Evolutionary conservation across 2,888 invertebrate genomes (phyloP), one percentile per base, ranked within the genome.

Genomic region (Augiades crinisus): DNA sequence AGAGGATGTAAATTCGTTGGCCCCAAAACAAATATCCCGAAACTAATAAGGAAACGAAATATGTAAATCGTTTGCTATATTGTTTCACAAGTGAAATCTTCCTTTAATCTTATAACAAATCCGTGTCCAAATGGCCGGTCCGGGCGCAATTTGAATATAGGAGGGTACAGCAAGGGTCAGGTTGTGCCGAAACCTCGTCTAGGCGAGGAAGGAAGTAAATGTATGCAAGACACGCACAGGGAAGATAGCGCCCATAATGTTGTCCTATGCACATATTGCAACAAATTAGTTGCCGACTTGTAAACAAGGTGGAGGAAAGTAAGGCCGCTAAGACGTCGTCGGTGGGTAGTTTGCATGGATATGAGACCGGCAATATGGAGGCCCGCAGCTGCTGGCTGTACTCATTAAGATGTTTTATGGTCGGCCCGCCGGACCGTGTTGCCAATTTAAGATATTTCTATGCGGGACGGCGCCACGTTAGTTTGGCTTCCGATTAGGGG

Each of bases 401-500:
- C 90, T 90, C 90, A 90, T 90, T 90, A 90, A 90, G 90, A 90
- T 90, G 90, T 89, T 90, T 90, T 90, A 90, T 90, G 89, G 82
- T 77, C 80, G 82, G 82, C 74, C 85, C 85, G 80, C 83, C 82
- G 88, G 89, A 88, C 87, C 84, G 80, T 80, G 85, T 83, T 85
- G 79, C 86, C 88, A 86, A 87, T 89, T 89, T 89, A 86, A 89
- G 88, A 86, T 89, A 87, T 89, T 89, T 89, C 88, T 89, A 88
- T 88, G 89, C 89, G 81, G 84, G 78, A 82, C 86, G 79, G 79
- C 81, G 72, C 81, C 75, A 81, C 88, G 86, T 78, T 86, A 87
- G 86, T 87, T 89, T 80, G 86, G 83, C 86, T 85, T 85, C 83
- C 87, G 88, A 89, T 88, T 87, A 87, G 81, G 82, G 87, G 85